Evolutionary conservation across 2,113 vertebrate genomes (phyloP).

Genomic region (Gnathonemus echidnorhynchus): DNA sequence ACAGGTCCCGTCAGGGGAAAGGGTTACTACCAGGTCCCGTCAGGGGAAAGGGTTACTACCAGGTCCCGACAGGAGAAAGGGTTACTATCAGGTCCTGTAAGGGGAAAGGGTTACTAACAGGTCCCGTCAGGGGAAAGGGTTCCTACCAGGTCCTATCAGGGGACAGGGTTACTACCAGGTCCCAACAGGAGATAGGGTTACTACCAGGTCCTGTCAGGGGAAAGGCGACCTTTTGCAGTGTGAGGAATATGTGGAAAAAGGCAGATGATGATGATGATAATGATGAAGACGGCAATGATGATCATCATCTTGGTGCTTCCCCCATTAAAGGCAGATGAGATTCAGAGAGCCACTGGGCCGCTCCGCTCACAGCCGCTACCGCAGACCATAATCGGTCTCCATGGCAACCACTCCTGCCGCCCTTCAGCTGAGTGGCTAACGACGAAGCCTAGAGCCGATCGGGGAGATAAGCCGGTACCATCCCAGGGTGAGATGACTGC

Average conservation of each 20-base stretch:
- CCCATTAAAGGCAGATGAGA: not conserved
- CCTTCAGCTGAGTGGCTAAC: constrained; percentile 36
- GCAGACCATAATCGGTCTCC: constrained; percentile 49
- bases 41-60: no score
- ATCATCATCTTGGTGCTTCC: not conserved
- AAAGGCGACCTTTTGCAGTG: not conserved
- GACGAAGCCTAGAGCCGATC: constrained; percentile 37
- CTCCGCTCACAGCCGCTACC: constrained; percentile 13
- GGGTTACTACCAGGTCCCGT: no score
- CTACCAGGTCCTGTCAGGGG: not conserved
- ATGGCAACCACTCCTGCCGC: constrained; percentile 47
- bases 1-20: no score
- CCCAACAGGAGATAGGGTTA: not conserved
- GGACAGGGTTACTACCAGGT: not conserved
- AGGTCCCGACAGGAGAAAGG: no score
- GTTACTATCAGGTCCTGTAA: not conserved
- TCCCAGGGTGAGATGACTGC: constrained; percentile 19
- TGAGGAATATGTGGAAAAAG: not conserved
- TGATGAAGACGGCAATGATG: not conserved
- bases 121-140: not conserved
- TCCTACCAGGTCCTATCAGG: not conserved
- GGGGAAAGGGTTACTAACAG: not conserved
- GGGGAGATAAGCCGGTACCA: constrained; percentile 26
- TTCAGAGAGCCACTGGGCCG: not conserved
- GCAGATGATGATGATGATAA: not conserved